Conservation (phyloP, 1,140 invertebrate genomes). For the Aporrectodea caliginosa region DNA sequence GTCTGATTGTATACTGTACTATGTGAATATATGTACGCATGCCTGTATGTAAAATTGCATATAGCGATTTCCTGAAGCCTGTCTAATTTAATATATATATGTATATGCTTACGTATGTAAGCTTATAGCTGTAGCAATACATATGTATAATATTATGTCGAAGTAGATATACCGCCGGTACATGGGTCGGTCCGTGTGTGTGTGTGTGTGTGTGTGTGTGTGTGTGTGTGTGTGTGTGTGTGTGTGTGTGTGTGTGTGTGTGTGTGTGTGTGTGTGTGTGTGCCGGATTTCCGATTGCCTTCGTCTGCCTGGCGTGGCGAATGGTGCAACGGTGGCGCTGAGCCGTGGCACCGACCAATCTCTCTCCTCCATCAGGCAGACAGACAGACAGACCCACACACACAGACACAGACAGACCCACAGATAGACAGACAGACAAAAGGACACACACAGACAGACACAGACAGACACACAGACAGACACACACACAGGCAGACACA, state of each 20-base stretch:
- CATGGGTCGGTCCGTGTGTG: background rate
- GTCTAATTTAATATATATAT: background rate
- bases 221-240: background rate
- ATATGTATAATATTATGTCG: background rate
- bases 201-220: background rate
- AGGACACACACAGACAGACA: no score
- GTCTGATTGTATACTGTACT: no score
- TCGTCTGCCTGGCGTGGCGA: background rate
- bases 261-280: background rate
- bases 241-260: background rate
- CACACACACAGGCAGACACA: background rate
- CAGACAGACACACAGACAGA: no score
- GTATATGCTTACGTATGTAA: background rate
- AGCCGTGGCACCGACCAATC: no score
- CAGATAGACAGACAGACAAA: no score
- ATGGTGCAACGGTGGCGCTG: background rate
- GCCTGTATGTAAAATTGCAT: background rate
- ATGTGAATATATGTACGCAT: background rate
- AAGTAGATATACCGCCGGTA: no score
- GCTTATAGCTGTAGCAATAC: background rate
- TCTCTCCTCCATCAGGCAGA: no score
- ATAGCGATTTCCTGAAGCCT: background rate
- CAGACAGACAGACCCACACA: no score
- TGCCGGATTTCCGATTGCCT: background rate
- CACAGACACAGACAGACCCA: no score